Percentiles rank a stretch among this genome's conserved stretches.
Evolutionary conservation across 2,113 vertebrate species (phyloP).

Genomic region (Ceyx melanurus): DNA sequence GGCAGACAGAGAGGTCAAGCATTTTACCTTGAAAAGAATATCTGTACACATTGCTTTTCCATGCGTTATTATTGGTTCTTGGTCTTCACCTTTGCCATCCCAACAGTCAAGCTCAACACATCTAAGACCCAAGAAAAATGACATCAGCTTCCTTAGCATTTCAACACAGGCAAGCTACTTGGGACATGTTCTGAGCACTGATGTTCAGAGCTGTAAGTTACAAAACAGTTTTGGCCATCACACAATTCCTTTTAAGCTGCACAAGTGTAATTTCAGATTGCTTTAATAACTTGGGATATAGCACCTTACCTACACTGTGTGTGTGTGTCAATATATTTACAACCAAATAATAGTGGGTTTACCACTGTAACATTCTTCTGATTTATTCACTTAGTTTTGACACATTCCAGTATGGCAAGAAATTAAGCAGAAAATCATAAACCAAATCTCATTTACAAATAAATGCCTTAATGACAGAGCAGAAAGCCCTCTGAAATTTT

Average conservation of each 20-base stretch:
- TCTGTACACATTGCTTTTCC: conserved; percentile 99
- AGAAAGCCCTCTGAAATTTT: background rate
- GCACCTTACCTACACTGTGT: background rate
- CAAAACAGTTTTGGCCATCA: background rate
- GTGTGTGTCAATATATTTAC: background rate
- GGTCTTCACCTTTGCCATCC: conserved; percentile 99
- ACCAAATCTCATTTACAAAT: background rate
- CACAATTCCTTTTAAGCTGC: background rate
- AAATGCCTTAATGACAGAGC: background rate
- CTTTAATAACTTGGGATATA: background rate
- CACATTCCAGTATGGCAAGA: background rate
- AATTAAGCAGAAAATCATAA: background rate
- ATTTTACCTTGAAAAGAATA: conserved; percentile 94
- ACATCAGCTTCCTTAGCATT: background rate
- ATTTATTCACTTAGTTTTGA: background rate
- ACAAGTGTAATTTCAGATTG: background rate
- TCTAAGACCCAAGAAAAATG: conserved; percentile 64
- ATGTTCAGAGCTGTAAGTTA: background rate
- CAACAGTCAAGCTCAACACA: conserved; percentile 98
- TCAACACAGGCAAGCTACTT: background rate
- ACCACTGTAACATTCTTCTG: background rate
- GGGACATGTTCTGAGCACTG: background rate
- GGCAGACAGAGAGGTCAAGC: background rate
- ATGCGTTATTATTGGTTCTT: conserved; percentile 98
- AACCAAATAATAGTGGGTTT: background rate